Evolutionary conservation across 92 coral and sea anemone species (phyloP), one percentile per base, ranked within the genome.

Genomic region (Siderastrea radians): DNA sequence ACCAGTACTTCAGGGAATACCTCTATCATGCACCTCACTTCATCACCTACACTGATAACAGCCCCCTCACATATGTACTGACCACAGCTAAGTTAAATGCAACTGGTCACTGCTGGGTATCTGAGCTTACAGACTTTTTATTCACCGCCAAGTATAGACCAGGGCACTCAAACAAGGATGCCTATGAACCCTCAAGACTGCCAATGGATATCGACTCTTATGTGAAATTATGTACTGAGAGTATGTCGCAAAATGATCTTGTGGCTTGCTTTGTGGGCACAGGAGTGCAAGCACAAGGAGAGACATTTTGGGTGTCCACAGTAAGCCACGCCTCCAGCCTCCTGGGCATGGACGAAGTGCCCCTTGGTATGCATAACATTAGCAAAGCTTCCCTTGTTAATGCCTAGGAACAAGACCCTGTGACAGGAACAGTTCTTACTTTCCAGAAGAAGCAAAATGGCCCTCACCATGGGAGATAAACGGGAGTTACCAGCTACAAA

Each of bases 91-190:
- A 19, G 43, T 1, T 66, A 5, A 66, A 66, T 66, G 45, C 66
- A 4, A 71, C 86, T 74, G 87, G 90, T 63, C 90, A 84, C 45
- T 78, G 90, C 6, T 90, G 90, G 93, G 87, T 86, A 53, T 71
- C 80, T 4, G 94, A 74, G 72, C 79, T 77, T 45, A 65, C 91
- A 3, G 80, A 87, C 50, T 80, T 69, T 57, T 69, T 19, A 14
- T 72, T 87, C 65, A 80, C 81, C 1, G 62, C 80, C 50, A 87
- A 88, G 72, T 88, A 88, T 15, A 49, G 87, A 62, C 87, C 82
- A 4, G 86, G 86, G 49, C 64, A 53, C 2, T 71, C 72, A 2
- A 73, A 88, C 77, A 74, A 6, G n/a, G 87, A 88, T 72, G 91
- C 77, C 2, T 87, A 81, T 49, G 77, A 84, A 11, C 70, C 75